Evolutionary conservation across 2,888 invertebrate species (phyloP).

Genomic region (Zygogramma bicolorata): DNA sequence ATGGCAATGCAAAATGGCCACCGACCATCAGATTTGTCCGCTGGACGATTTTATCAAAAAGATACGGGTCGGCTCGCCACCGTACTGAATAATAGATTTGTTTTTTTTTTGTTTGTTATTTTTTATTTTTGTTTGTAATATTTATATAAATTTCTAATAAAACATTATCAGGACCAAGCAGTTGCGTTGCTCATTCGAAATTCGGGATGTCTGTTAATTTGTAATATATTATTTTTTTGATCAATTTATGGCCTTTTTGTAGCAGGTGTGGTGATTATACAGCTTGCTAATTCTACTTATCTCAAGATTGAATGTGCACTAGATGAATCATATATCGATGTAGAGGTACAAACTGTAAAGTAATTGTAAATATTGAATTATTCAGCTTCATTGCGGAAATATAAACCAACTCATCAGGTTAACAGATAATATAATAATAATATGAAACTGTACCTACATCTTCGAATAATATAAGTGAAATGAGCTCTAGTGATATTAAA

Average conservation of each 20-base stretch:
- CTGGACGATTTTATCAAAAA: conserved; percentile 46
- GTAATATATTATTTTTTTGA: neutral
- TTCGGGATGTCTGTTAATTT: neutral
- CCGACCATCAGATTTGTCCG: conserved; percentile 45
- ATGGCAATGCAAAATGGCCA: conserved; percentile 44
- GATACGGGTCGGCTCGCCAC: conserved; percentile 45
- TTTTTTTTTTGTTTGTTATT: conserved; percentile 31
- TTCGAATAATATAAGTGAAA: no score
- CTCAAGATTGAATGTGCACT: no score
- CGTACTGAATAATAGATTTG: conserved; percentile 37
- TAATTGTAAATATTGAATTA: no score
- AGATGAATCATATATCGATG: no score
- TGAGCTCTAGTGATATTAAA: no score
- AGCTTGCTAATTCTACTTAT: no score
- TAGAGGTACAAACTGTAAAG: no score
- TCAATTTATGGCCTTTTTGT: neutral
- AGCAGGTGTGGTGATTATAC: neutral
- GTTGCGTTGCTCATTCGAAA: neutral
- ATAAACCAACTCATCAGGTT: no score
- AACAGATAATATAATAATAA: no score
- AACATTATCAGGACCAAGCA: conserved; percentile 21
- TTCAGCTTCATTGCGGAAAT: no score
- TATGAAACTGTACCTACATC: no score
- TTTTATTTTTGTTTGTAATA: conserved; percentile 26
- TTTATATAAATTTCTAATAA: conserved; percentile 31